phyloP scores from a whole-genome alignment of 2,113 vertebrate species.

The Chaetops frenatus region DNA sequence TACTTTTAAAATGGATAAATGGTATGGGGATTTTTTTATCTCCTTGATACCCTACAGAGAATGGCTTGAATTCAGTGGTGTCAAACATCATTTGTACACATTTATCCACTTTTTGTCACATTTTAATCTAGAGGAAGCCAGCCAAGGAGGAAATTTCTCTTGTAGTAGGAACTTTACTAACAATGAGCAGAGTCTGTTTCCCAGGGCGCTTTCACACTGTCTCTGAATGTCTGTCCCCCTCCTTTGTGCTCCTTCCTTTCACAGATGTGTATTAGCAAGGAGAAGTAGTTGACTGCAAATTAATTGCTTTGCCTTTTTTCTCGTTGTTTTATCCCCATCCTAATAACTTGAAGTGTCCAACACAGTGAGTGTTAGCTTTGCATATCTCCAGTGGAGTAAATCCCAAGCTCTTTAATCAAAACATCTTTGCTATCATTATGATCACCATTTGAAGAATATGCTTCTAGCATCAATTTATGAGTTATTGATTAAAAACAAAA shows the following conservation, averaged over 20 bases:
- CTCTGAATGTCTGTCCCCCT: background rate
- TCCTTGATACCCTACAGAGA: background rate
- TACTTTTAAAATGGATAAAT: background rate
- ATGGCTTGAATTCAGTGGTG: background rate
- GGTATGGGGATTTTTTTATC: too few relatives aligned
- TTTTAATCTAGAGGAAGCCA: background rate
- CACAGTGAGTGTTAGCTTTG: background rate
- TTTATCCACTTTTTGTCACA: background rate
- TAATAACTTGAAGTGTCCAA: background rate
- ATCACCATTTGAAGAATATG: background rate
- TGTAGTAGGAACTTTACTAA: background rate
- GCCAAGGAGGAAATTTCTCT: background rate
- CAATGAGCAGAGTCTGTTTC: background rate
- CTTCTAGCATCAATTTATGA: background rate
- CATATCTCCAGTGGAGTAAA: background rate
- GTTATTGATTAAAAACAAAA: background rate
- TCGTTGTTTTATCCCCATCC: background rate
- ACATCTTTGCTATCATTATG: background rate
- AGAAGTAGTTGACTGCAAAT: background rate
- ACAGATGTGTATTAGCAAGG: background rate
- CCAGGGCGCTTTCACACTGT: background rate
- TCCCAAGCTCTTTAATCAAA: background rate
- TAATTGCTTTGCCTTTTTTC: conserved; percentile 17
- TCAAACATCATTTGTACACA: background rate
- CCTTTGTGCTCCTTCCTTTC: background rate